A percentile compares a stretch with the other conserved stretches of the same genome.
phyloP scores from a whole-genome alignment of 2,888 invertebrate genomes.

The Prenolepis imparis region DNA sequence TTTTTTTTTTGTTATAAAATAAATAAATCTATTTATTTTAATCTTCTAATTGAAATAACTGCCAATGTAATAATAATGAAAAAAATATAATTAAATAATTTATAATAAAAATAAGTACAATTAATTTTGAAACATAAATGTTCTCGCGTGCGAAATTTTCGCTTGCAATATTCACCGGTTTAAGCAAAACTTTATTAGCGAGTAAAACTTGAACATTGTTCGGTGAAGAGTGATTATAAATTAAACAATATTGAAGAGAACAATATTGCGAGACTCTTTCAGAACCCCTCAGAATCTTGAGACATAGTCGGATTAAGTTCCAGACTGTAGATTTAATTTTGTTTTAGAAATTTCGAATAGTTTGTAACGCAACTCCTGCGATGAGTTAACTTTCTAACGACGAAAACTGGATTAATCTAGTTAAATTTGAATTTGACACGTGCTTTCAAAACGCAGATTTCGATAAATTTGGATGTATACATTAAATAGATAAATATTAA shows the following conservation, averaged over 20 bases:
- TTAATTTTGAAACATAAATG: background rate
- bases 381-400: background rate
- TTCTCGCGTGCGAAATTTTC: slow-evolving; percentile 5
- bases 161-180: background rate
- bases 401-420: background rate
- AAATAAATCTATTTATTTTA: background rate
- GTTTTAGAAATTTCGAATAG: background rate
- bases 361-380: background rate
- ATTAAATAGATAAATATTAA: background rate
- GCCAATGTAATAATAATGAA: background rate
- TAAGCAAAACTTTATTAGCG: background rate
- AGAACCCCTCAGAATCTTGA: background rate
- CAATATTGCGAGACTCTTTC: slow-evolving; percentile 5
- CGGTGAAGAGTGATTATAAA: slow-evolving; percentile 5
- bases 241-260: background rate
- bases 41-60: background rate
- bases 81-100: background rate
- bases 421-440: background rate
- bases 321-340: background rate
- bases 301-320: background rate
- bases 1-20: too few relatives aligned
- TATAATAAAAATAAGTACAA: background rate
- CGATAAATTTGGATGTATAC: background rate
- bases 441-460: background rate
- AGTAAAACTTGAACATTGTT: slow-evolving; percentile 9